phyloP scores from a whole-genome alignment of 2,797 vertebrate genomes.

The Geotria australis region DNA sequence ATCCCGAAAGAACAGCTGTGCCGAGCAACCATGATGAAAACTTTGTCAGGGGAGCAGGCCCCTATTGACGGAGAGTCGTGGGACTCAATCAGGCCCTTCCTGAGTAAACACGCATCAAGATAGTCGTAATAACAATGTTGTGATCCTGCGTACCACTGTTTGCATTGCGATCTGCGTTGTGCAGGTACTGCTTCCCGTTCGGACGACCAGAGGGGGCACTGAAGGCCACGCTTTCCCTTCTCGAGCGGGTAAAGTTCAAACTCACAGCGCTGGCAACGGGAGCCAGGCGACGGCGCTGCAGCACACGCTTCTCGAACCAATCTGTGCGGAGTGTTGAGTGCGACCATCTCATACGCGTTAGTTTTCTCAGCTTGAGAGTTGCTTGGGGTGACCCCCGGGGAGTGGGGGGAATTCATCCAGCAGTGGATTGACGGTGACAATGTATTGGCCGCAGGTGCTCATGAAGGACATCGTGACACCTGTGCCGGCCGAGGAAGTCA shows the following conservation, averaged over 20 bases:
- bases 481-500: slow-evolving; percentile 79
- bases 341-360: not conserved
- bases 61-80: too few species aligned
- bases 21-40: too few species aligned
- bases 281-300: not conserved
- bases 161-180: not conserved
- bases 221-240: slow-evolving; percentile 74
- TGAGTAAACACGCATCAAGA: too few species aligned
- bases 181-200: slow-evolving; percentile 94
- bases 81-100: too few species aligned
- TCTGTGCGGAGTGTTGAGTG: not conserved
- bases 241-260: slow-evolving; percentile 51
- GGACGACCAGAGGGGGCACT: slow-evolving; percentile 85
- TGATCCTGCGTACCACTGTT: too few species aligned
- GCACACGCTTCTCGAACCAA: not conserved
- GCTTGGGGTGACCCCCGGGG: too few species aligned
- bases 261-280: not conserved
- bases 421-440: not conserved
- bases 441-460: slow-evolving; percentile 28
- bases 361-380: too few species aligned
- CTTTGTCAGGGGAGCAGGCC: too few species aligned
- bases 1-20: too few species aligned
- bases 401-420: too few species aligned
- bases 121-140: too few species aligned
- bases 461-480: slow-evolving; percentile 97